Conservation (phyloP, 1,140 invertebrate species). For the Ylistrum balloti region DNA sequence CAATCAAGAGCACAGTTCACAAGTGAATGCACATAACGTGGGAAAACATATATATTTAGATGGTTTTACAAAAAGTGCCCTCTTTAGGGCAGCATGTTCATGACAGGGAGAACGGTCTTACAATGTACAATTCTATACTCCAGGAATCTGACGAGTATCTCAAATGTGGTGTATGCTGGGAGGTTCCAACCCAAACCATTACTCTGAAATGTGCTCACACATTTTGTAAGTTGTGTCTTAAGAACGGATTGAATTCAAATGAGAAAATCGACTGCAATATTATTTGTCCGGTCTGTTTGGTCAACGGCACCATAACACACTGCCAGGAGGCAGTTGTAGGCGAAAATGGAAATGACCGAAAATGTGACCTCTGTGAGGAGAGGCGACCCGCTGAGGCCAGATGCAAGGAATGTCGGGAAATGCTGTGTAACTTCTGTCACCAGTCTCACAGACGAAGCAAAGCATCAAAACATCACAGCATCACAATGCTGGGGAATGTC, state of each 20-base stretch:
- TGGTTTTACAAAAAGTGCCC: constrained; percentile 18
- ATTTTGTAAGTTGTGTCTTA: constrained; percentile 46
- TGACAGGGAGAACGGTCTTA: neutral
- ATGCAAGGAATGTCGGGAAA: constrained; percentile 54
- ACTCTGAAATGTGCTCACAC: constrained; percentile 49
- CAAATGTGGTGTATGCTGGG: constrained; percentile 48
- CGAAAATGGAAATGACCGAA: neutral
- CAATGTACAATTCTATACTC: neutral
- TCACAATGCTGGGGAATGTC: constrained; percentile 47
- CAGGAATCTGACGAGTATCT: constrained; percentile 16
- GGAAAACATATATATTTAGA: neutral
- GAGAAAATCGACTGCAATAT: neutral
- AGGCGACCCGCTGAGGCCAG: constrained; percentile 47
- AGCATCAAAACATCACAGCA: constrained; percentile 43
- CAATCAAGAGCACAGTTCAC: neutral
- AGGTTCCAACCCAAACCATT: constrained; percentile 39
- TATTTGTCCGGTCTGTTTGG: neutral
- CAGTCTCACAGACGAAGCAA: constrained; percentile 44
- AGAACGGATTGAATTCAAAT: neutral
- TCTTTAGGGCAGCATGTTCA: neutral
- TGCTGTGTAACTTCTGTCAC: constrained; percentile 44
- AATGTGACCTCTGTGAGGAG: constrained; percentile 57
- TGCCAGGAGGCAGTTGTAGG: neutral
- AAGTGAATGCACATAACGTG: neutral
- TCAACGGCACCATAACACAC: neutral